Evolutionary conservation across 53 echinoderm and acorn worm genomes (phyloP), one percentile per base, ranked within the genome.

Genomic region (Arbacia lixula): DNA sequence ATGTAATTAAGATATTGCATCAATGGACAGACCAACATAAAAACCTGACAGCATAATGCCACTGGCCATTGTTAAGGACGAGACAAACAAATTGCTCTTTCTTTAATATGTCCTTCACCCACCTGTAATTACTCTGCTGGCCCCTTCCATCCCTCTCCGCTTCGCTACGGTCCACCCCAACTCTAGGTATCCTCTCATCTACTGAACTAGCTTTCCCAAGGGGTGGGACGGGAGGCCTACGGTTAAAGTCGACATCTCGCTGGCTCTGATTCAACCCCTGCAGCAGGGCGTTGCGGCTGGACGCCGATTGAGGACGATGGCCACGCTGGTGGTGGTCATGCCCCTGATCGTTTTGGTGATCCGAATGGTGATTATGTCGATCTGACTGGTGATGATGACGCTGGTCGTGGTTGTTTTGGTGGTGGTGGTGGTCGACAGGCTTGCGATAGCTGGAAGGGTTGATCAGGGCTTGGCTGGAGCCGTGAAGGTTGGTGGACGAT

Each of bases 281-380:
- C 4, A 94, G 49, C 16, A 94, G 83, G 58, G 94, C 94, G 82
- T 94, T 94, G 27, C 91, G 66, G 36, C 89, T 83, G 37, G 84
- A 39, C 8, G 88, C 89, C 10, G 91, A 94, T 41, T 78, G 87
- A 12, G 79, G 79, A 40, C 79, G 39, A 38, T 75, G 75, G 30
- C 31, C 53, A 22, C 38, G 52, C 60, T 83, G 54, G 37, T 86
- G 43, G 25, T 72, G 54, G 84, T 34, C 35, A 31, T 81, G 90
- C 37, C 42, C 24, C 33, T 65, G 64, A 26, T 71, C 46, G 1
- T 53, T 32, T 2, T 75, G 66, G 24, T 63, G 63, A 1, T 40
- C 24, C 2, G 31, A 11, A 6, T 17, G 64, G 19, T 64, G 43
- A 0, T 62, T 20, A 14, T 35, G 49, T 20, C 68, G 63, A 64